Base-by-base conservation (phyloP, 2,797 vertebrate species). In the Protonibea diacanthus region DNA sequence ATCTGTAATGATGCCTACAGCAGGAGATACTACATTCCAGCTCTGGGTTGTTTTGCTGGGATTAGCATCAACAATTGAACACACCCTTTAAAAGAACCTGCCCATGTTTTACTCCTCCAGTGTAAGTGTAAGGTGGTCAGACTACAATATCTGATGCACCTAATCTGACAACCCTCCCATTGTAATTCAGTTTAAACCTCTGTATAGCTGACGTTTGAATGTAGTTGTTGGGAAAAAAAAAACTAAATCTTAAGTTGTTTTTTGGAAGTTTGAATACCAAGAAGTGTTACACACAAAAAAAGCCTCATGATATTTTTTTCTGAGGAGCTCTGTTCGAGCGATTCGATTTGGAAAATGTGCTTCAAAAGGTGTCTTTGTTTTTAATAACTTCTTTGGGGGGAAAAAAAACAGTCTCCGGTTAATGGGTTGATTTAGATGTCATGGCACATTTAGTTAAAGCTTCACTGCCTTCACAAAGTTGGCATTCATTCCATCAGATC, bases 321-420 rank as follows among this genome's bases (percentile, higher is more conserved):
- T 70, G 20, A 79, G 21, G 78, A 5, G 21, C 15, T 73, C 14
- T 82, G 20, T 82, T 7, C 70, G 53, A 81, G 52, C 25, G 53
- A 84, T 89, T 90, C 0, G 74, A 63, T 88, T 80, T 79, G 80
- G 38, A 73, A 66, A 53, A 56, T 70, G 47, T 25, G 25, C 13
- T 14, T 21, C 47, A 63, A 48, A 80, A 60, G 80, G 55, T 12
- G 8, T 67, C 74, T 83, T 85, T 90, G 64, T 81, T 81, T 85
- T 78, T 29, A 74, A 17, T 63, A 23, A 64, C 0, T 64, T 74
- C 7, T 25, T 23, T 38, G 8, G 33, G 33, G 56, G 58, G 18
- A 58, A 57, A 44, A 45, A 18, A 57, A 44, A 45, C 15, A 42
- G 74, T 87, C 23, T 74, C 9, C 0, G 52, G 84, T 33, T 53